These are phyloP conservation scores for Ostrea edulis DNA, from an alignment of 1,140 invertebrate genomes.

Conservation along the genomic window DNA sequence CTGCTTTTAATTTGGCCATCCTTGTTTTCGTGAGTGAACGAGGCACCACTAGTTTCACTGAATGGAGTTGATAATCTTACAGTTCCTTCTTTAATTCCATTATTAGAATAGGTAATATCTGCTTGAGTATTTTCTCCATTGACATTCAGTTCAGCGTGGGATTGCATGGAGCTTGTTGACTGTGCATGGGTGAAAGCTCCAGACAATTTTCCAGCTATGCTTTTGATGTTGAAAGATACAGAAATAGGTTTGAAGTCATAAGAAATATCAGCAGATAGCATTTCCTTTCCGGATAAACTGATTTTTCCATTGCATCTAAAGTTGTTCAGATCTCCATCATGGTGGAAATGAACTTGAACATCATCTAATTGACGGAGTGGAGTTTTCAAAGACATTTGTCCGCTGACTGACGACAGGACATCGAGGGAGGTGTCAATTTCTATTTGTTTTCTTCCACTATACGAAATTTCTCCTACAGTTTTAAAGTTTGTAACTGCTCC, in stretches of 20 bases:
- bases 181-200: conserved; percentile 42
- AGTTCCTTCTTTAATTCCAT: background rate
- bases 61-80: background rate
- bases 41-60: conserved; percentile 19
- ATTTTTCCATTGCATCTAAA: conserved; percentile 21
- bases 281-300: background rate
- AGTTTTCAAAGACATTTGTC: background rate
- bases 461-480: conserved; percentile 20
- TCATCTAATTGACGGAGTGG: conserved; percentile 19
- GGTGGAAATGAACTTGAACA: conserved; percentile 16
- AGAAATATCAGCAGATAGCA: background rate
- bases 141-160: conserved; percentile 24
- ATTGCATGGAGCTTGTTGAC: conserved; percentile 8
- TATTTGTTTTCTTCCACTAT: conserved; percentile 45
- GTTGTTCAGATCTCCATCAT: background rate
- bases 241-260: background rate
- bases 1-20: background rate
- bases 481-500: conserved; percentile 37
- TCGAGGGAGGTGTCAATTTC: background rate
- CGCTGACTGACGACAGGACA: background rate
- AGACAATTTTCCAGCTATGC: background rate
- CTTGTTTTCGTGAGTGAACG: conserved; percentile 5
- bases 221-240: conserved; percentile 9
- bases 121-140: conserved; percentile 20
- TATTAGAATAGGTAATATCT: conserved; percentile 36